Conservation (phyloP, 2,113 vertebrate genomes). For the Sphyrna mokarran region DNA sequence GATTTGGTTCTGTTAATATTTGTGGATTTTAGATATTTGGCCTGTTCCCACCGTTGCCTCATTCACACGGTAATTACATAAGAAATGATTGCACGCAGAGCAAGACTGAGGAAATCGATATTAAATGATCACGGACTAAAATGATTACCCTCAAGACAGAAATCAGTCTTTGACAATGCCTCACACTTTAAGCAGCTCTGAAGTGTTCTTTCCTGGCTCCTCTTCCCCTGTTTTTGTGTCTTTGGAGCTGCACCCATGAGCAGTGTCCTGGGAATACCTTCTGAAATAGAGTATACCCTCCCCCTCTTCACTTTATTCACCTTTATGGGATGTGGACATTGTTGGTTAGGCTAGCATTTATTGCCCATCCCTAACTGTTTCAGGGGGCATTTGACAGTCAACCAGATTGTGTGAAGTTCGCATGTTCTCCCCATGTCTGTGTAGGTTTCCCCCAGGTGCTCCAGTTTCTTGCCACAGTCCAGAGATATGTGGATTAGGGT, state of each 20-base stretch:
- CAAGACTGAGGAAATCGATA: constrained; percentile 8
- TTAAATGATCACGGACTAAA: constrained; percentile 20
- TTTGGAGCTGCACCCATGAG: not conserved
- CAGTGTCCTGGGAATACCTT: not conserved
- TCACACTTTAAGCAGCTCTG: not conserved
- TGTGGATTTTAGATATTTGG: not conserved
- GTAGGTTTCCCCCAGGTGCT: no score
- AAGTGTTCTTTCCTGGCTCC: not conserved
- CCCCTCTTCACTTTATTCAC: not conserved
- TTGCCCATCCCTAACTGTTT: no score
- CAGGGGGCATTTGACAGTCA: no score
- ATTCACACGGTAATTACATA: not conserved
- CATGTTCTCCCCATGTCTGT: no score
- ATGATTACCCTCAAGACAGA: constrained; percentile 7
- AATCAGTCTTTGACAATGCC: not conserved
- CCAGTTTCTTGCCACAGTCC: no score
- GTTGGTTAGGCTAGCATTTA: no score
- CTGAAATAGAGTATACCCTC: not conserved
- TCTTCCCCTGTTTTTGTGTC: not conserved
- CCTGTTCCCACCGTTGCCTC: not conserved
- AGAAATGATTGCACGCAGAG: not conserved
- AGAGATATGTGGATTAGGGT: no score
- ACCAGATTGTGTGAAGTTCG: no score
- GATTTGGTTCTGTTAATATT: constrained; percentile 30
- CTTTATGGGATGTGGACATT: no score